These are phyloP conservation scores for Rhizomys pruinosus DNA, from an alignment of 2,113 vertebrate species.

Conservation along the genomic window DNA sequence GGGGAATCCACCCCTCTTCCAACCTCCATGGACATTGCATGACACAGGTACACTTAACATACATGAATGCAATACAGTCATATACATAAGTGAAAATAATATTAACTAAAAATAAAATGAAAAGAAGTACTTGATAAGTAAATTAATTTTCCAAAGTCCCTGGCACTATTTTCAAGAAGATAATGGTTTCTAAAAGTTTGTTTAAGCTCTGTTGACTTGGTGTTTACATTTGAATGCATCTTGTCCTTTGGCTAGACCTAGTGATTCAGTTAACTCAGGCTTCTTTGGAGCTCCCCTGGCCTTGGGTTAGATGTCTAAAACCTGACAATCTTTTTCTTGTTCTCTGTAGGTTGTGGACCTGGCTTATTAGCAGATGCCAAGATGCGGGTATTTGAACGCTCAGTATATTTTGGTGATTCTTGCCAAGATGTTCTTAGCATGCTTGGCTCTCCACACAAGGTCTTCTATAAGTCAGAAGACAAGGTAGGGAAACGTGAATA, in stretches of 20 bases:
- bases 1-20: no score
- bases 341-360: conserved; percentile 90
- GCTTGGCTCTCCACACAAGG: conserved; percentile 97
- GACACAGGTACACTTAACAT: no score
- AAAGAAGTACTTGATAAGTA: neutral
- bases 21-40: no score
- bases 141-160: neutral
- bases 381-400: conserved; percentile 94
- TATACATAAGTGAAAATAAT: neutral
- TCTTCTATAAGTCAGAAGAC: conserved; percentile 99
- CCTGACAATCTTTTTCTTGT: conserved; percentile 34
- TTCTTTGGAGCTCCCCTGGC: neutral
- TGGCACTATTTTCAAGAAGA: conserved; percentile 44
- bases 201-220: neutral
- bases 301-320: neutral
- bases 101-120: no score
- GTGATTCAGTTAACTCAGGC: neutral
- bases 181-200: neutral
- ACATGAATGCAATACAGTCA: no score
- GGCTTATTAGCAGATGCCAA: conserved; percentile 95
- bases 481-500: conserved; percentile 88
- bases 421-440: conserved; percentile 98
- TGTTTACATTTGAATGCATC: neutral
- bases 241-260: neutral
- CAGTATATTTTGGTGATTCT: conserved; percentile 96